Evolutionary conservation across 1,140 invertebrate species (phyloP).

Genomic region (Pogonomyrmex barbatus): DNA sequence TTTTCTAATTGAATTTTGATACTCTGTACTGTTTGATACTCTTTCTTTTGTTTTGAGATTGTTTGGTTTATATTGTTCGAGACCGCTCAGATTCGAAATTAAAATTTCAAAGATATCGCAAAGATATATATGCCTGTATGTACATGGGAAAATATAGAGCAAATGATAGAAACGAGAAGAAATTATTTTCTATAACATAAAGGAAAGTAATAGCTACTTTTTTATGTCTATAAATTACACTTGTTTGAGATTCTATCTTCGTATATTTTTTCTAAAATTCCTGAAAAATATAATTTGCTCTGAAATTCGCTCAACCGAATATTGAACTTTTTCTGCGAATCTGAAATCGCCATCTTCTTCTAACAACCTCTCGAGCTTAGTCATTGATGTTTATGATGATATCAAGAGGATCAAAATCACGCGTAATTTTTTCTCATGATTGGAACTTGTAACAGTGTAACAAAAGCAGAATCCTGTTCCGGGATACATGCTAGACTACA

Average conservation of each 20-base stretch:
- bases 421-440: constrained; percentile 26
- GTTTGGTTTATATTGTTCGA: constrained; percentile 19
- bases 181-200: not conserved
- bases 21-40: not conserved
- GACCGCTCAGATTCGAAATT: constrained; percentile 31
- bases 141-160: constrained; percentile 15
- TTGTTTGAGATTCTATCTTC: not conserved
- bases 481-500: constrained; percentile 25
- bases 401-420: not conserved
- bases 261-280: not conserved
- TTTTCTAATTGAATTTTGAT: not conserved
- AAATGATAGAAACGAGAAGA: not conserved
- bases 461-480: constrained; percentile 40
- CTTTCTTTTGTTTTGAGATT: constrained; percentile 13
- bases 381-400: not conserved
- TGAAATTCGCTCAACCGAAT: not conserved
- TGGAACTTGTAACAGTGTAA: constrained; percentile 30
- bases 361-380: not conserved
- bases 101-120: constrained; percentile 11
- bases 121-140: constrained; percentile 27
- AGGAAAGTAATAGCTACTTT: not conserved
- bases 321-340: not conserved
- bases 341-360: not conserved
- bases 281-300: not conserved
- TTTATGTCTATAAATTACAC: not conserved